Conservation (phyloP, 2,113 vertebrate genomes). For the Coptodon rendalli region DNA sequence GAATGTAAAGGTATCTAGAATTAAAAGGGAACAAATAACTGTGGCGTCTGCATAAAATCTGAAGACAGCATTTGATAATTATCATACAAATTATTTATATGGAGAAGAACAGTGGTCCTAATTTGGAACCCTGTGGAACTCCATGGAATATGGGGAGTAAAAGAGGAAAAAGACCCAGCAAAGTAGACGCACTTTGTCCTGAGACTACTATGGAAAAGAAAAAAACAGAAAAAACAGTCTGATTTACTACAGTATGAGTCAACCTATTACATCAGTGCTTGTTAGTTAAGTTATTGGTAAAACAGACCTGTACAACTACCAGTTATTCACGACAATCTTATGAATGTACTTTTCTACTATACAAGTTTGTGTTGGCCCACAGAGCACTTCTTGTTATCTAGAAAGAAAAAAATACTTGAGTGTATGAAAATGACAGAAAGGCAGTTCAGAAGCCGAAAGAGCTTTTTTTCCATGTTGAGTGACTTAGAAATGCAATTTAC, state of each 20-base stretch:
- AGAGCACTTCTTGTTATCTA: not conserved
- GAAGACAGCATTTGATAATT: not conserved
- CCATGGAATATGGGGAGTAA: not conserved
- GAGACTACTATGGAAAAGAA: not conserved
- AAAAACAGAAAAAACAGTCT: not conserved
- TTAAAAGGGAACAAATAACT: not conserved
- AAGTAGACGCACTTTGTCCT: not conserved
- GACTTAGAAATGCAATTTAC: constrained; percentile 40
- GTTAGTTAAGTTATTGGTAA: not conserved
- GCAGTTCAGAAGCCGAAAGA: not conserved
- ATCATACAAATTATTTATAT: not conserved
- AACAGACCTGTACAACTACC: not conserved
- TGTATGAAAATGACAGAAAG: not conserved
- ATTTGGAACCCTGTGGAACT: not conserved
- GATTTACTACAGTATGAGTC: not conserved
- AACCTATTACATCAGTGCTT: not conserved
- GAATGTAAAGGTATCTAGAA: not conserved
- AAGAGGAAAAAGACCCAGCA: not conserved
- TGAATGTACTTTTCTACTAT: not conserved
- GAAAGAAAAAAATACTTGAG: not conserved
- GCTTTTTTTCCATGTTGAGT: not conserved
- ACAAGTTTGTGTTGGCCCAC: not conserved
- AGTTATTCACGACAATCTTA: not conserved
- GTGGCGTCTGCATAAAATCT: not conserved
- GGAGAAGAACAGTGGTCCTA: not conserved